These are phyloP conservation scores for Atrina japonica DNA, from an alignment of 2,888 invertebrate species.

Conservation along the genomic window DNA sequence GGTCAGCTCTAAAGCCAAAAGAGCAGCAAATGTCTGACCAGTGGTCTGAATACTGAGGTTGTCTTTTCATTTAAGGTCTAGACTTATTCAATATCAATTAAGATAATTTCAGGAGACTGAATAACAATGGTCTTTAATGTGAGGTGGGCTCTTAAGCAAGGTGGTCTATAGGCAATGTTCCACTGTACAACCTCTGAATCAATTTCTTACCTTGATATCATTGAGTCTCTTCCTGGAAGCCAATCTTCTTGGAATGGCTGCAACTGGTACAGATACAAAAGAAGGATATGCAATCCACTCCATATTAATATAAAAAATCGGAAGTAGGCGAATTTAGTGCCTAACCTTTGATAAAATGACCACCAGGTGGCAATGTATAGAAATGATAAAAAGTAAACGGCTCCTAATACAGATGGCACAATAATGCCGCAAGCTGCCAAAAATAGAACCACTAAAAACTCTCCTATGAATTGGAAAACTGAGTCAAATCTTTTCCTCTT, in stretches of 20 bases:
- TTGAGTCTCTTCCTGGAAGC: constrained; percentile 83
- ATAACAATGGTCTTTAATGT: too few species aligned
- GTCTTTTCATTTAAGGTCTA: too few species aligned
- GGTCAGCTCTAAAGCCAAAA: too few species aligned
- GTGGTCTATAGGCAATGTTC: too few species aligned
- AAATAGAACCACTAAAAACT: constrained; percentile 67
- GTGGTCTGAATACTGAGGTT: too few species aligned
- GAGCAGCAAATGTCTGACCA: too few species aligned
- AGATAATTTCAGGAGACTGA: too few species aligned
- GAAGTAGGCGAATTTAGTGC: constrained; percentile 86
- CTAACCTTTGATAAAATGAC: constrained; percentile 89
- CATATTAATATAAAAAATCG: constrained; percentile 83
- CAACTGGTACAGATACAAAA: constrained; percentile 91
- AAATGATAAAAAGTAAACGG: constrained; percentile 93
- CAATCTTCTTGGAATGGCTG: constrained; percentile 89
- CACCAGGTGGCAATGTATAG: constrained; percentile 88
- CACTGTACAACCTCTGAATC: too few species aligned
- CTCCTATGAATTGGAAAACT: constrained; percentile 65
- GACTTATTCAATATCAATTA: too few species aligned
- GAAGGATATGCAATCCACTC: constrained; percentile 87
- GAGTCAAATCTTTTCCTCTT: constrained; percentile 48
- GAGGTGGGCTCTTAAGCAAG: too few species aligned
- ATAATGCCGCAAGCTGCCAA: constrained; percentile 84
- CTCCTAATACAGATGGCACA: constrained; percentile 91
- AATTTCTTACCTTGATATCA: constrained; percentile 87